These are phyloP conservation scores for Tenebrio molitor DNA, from an alignment of 1,140 invertebrate genomes.

Conservation along the genomic window DNA sequence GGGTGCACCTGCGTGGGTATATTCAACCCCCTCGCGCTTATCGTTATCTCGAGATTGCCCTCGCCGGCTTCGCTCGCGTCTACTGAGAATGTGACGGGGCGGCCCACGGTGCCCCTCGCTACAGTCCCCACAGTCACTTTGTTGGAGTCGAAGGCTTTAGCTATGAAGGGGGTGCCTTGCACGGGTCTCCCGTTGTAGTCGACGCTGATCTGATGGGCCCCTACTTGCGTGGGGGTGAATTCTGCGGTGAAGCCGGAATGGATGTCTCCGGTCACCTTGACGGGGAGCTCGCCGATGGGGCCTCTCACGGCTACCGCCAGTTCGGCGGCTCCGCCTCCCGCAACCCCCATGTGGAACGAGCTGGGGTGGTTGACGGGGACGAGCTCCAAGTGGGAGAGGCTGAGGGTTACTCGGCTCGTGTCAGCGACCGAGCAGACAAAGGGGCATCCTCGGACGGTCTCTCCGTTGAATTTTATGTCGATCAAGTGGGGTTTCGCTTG, in stretches of 20 bases:
- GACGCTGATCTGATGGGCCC: constrained; percentile 83
- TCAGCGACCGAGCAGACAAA: constrained; percentile 87
- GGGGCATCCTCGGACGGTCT: constrained; percentile 94
- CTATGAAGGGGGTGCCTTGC: constrained; percentile 91
- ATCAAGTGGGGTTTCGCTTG: constrained; percentile 92
- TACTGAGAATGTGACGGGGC: constrained; percentile 93
- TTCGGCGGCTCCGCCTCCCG: constrained; percentile 87
- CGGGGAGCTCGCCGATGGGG: constrained; percentile 83
- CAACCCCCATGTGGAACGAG: constrained; percentile 90
- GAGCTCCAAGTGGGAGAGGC: constrained; percentile 85
- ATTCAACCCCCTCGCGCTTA: constrained; percentile 92
- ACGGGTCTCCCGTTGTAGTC: constrained; percentile 91
- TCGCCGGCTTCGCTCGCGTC: constrained; percentile 97
- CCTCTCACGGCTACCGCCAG: constrained; percentile 90
- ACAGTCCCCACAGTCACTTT: constrained; percentile 85
- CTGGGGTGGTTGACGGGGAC: constrained; percentile 90
- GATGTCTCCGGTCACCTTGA: constrained; percentile 90
- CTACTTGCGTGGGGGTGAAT: constrained; percentile 91
- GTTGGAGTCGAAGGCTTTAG: constrained; percentile 95
- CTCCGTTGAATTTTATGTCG: constrained; percentile 98
- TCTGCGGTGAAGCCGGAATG: constrained; percentile 90
- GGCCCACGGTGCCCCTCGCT: constrained; percentile 83
- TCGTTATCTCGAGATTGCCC: constrained; percentile 97
- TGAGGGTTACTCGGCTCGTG: constrained; percentile 83
- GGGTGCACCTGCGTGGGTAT: constrained; percentile 98